A percentile compares a stretch with the other conserved stretches of the same genome.
Evolutionary conservation across 2,113 vertebrate genomes (phyloP).

Genomic region (Indicator indicator): DNA sequence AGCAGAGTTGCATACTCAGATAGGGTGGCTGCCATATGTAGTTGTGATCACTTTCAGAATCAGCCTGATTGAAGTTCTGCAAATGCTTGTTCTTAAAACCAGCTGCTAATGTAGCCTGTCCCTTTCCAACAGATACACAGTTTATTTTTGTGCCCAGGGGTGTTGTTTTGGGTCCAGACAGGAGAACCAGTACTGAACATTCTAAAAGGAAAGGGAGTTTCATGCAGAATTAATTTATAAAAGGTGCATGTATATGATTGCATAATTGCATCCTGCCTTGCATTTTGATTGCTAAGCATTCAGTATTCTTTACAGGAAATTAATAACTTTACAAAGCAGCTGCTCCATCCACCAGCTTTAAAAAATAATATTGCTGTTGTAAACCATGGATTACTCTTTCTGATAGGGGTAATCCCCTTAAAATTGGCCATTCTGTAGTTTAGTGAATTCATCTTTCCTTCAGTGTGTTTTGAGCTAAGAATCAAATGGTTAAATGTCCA

Average conservation of each 20-base stretch:
- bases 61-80: neutral
- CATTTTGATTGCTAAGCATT: conserved; percentile 31
- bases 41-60: neutral
- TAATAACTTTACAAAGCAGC: conserved; percentile 73
- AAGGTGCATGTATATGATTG: neutral
- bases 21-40: neutral
- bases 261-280: conserved; percentile 38
- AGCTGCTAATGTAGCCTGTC: neutral
- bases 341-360: conserved; percentile 60
- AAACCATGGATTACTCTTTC: conserved; percentile 69
- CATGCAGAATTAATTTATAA: conserved; percentile 10
- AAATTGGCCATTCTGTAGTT: conserved; percentile 60
- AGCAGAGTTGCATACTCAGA: neutral
- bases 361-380: conserved; percentile 65
- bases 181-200: neutral
- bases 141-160: neutral
- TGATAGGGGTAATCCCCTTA: conserved; percentile 68
- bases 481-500: neutral
- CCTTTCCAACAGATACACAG: neutral
- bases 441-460: neutral
- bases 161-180: neutral
- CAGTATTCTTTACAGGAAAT: conserved; percentile 71
- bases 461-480: conserved; percentile 17
- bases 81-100: neutral
- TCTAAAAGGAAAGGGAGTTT: conserved; percentile 11